These are phyloP conservation scores for Ethmia dodecea DNA, from an alignment of 2,888 invertebrate species.

Conservation along the genomic window DNA sequence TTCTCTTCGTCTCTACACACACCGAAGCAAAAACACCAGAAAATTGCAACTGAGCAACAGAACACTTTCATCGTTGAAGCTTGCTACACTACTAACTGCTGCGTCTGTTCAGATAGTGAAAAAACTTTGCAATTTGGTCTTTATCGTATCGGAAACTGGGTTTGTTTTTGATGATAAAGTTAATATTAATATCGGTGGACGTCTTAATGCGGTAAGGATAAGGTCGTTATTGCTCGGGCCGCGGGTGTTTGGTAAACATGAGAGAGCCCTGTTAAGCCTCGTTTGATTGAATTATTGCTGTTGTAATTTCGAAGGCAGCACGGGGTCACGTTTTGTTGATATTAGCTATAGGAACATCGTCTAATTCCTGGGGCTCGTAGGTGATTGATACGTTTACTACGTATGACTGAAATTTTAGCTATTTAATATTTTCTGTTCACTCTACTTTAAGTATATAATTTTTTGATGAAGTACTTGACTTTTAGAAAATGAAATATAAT, in stretches of 20 bases:
- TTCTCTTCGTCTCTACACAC: constrained; percentile 62
- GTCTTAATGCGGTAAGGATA: constrained; percentile 27
- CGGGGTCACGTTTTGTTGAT: constrained; percentile 46
- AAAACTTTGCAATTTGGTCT: constrained; percentile 14
- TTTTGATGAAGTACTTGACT: too few species aligned
- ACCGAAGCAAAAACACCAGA: constrained; percentile 25
- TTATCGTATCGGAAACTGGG: constrained; percentile 15
- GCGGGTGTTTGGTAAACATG: constrained; percentile 62
- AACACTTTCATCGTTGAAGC: constrained; percentile 23
- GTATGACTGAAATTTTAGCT: too few species aligned
- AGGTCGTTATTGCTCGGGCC: constrained; percentile 38
- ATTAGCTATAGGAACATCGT: too few species aligned
- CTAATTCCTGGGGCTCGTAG: too few species aligned
- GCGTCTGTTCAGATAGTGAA: too few species aligned
- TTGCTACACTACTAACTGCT: constrained; percentile 27
- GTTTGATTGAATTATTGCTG: constrained; percentile 72
- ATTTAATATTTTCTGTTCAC: too few species aligned
- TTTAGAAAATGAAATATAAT: too few species aligned
- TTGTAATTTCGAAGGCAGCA: constrained; percentile 46
- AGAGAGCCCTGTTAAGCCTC: constrained; percentile 54
- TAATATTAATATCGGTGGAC: constrained; percentile 19
- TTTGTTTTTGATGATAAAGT: constrained; percentile 19
- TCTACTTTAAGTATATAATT: too few species aligned
- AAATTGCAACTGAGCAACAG: constrained; percentile 27
- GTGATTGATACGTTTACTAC: too few species aligned